These are phyloP conservation scores for Eleutherodactylus coqui DNA, from an alignment of 2,797 vertebrate species.

Conservation along the genomic window DNA sequence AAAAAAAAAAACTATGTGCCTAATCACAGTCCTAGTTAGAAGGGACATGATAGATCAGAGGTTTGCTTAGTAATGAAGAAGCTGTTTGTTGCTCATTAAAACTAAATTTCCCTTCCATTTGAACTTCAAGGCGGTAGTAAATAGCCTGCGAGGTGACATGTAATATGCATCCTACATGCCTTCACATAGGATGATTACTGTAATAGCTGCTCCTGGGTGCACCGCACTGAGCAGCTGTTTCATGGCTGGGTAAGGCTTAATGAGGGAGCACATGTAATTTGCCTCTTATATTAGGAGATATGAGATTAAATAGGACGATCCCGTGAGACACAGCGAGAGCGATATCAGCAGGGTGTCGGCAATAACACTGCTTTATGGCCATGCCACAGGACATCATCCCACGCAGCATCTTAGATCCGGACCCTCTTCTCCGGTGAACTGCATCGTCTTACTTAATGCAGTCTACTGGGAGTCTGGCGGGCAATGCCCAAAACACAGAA, in stretches of 20 bases:
- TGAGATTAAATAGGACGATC: constrained; percentile 34
- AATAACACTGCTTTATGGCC: not conserved
- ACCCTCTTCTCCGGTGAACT: constrained; percentile 26
- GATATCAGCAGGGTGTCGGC: constrained; percentile 37
- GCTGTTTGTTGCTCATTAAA: not conserved
- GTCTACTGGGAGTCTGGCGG: constrained; percentile 25
- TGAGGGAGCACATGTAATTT: constrained; percentile 51
- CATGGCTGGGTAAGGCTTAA: constrained; percentile 49
- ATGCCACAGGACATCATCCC: constrained; percentile 44
- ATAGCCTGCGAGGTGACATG: not conserved
- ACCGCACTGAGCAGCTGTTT: constrained; percentile 29
- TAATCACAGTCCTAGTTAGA: not conserved
- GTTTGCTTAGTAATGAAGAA: not conserved
- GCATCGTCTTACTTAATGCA: constrained; percentile 5
- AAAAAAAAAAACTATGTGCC: not conserved
- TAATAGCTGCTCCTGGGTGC: not conserved
- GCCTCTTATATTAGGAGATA: constrained; percentile 46
- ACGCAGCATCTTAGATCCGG: constrained; percentile 16
- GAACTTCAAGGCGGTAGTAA: not conserved
- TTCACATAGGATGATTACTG: not conserved
- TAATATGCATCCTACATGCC: not conserved
- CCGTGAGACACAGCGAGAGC: not conserved
- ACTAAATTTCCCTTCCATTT: not conserved
- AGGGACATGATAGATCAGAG: not conserved
- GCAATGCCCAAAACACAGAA: not conserved